Percentiles rank a stretch among this genome's conserved stretches.
Conservation (phyloP, 2,797 vertebrate genomes). For the Graptemys geographica region DNA sequence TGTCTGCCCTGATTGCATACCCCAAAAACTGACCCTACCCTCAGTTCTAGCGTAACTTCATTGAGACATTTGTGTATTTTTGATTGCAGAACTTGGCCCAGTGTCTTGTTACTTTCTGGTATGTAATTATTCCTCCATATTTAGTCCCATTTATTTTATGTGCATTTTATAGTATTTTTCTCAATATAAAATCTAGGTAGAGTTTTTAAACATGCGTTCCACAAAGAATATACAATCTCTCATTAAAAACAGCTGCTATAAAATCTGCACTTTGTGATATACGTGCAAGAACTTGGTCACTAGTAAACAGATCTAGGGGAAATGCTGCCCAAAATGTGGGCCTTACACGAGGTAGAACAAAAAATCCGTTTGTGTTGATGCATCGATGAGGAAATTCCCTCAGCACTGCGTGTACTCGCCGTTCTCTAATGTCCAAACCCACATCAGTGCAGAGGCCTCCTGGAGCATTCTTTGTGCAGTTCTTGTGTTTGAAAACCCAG, state of each 20-base stretch:
- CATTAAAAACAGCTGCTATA: not conserved
- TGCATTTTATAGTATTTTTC: not conserved
- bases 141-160: not conserved
- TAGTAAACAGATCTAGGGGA: not conserved
- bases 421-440: not conserved
- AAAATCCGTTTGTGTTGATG: not conserved
- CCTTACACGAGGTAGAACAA: not conserved
- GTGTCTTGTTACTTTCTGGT: not conserved
- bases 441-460: no score
- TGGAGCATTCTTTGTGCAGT: not conserved
- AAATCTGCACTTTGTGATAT: not conserved
- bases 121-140: not conserved
- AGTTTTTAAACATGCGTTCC: not conserved
- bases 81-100: not conserved
- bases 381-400: no score
- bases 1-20: not conserved
- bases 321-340: not conserved
- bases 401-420: not conserved
- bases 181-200: not conserved
- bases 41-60: not conserved
- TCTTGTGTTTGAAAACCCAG: not conserved
- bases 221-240: not conserved
- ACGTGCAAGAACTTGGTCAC: not conserved
- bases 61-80: not conserved
- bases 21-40: not conserved